Base-by-base conservation (phyloP, 2,113 vertebrate species). In the Nothobranchius furzeri region DNA sequence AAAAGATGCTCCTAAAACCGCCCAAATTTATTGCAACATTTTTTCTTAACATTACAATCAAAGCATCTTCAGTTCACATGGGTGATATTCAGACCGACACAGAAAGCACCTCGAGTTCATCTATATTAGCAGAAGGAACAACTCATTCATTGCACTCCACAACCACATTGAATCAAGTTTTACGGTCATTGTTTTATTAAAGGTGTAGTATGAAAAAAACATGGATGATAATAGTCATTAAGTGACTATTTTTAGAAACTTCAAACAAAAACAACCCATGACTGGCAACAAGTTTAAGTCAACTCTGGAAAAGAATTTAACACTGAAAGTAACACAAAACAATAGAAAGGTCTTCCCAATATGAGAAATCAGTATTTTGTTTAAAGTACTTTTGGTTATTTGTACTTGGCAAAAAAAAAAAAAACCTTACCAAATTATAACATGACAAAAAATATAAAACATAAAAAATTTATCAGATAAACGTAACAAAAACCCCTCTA, bases 351-450 rank as follows among this genome's bases (percentile, higher is more conserved):
- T 89, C 92, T 94, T 94, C 92, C 92, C 93, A 94, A 94, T 93
- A 92, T 94, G 93, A 94, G 92, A 94, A 94, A 93, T 90, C 83
- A 76, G 78, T 60, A 83, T 89, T 91, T 89, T 91, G 89, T 88
- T 80, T 53, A 11, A 83, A 90, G 88, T 93, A 93, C 89, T 83
- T 83, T 75, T 76, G 83, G 83, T 90, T 81, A 81, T 43, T 77
- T 85, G 87, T 90, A 93, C 91, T 92, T 82, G 60, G 90, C 87
- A 92, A 93, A 90, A 93, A 54, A 35, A 45, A 42, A 53, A 48
- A 73, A 72, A 48, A 20, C 20, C 20, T 90, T 93, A 93, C 92
- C 91, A 92, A 92, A 82, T 87, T 71, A 77, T 91, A 86, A 88
- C 85, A 89, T 91, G 89, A 90, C 88, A 90, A 92, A 88, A 88